Percentiles rank a stretch among this genome's conserved stretches.
Conservation (phyloP, 2,113 vertebrate genomes). For the Arenaria interpres region DNA sequence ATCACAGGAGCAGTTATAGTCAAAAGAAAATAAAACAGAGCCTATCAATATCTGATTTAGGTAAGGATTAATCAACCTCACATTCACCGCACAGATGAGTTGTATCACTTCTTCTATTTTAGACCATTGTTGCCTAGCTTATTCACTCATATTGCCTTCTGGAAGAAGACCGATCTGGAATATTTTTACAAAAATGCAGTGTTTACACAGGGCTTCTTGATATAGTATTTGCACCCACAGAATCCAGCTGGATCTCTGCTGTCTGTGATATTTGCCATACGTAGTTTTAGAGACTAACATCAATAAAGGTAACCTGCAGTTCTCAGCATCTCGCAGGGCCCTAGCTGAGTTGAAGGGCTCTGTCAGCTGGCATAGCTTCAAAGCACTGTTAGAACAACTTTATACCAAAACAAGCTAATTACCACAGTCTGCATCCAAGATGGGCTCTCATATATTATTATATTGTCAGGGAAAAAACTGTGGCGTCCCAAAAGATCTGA, state of each 20-base stretch:
- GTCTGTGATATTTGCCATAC: neutral
- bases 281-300: neutral
- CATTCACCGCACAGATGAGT: neutral
- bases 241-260: neutral
- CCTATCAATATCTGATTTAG: neutral
- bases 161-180: neutral
- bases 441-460: constrained; percentile 23
- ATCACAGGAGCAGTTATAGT: neutral
- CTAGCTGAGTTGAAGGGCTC: neutral
- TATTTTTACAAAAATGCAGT: neutral
- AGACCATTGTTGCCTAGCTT: neutral
- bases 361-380: constrained; percentile 51
- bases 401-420: constrained; percentile 35
- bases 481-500: constrained; percentile 34
- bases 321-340: neutral
- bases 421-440: constrained; percentile 28
- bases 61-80: neutral
- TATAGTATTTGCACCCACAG: neutral
- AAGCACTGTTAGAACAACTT: constrained; percentile 7
- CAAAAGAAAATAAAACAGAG: neutral
- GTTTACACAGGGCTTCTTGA: neutral
- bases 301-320: neutral
- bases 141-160: neutral
- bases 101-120: neutral
- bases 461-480: neutral